Evolutionary conservation across 2,888 invertebrate genomes (phyloP).

Genomic region (Barypeithes pellucidus): DNA sequence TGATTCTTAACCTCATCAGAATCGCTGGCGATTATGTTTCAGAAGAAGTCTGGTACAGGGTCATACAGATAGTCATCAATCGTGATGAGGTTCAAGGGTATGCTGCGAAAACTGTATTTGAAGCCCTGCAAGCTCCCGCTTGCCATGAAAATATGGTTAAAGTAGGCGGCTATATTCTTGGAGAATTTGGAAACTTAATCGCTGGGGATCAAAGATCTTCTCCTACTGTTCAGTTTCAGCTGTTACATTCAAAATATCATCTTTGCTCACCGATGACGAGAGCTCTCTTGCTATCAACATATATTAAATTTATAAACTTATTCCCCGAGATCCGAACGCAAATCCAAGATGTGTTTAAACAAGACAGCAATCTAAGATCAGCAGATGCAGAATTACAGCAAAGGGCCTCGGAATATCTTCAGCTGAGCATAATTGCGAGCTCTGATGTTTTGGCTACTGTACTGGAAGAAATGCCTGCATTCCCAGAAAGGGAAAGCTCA

Average conservation of each 20-base stretch:
- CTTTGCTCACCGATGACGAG: conserved; percentile 97
- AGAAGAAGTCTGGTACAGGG: conserved; percentile 99
- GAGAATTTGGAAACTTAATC: conserved; percentile 99
- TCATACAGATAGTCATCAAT: conserved; percentile 99
- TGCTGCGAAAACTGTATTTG: conserved; percentile 99
- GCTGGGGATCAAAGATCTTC: conserved; percentile 98
- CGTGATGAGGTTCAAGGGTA: conserved; percentile 99
- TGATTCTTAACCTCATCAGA: conserved; percentile 97
- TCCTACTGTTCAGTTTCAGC: conserved; percentile 97
- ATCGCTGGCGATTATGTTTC: conserved; percentile 99
- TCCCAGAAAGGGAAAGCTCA: conserved; percentile 98
- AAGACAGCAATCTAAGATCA: conserved; percentile 96
- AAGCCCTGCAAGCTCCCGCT: conserved; percentile 98
- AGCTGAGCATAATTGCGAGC: conserved; percentile 95
- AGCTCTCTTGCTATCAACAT: conserved; percentile 96
- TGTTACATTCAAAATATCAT: conserved; percentile 99
- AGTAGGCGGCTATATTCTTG: conserved; percentile 99
- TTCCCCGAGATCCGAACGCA: conserved; percentile 98
- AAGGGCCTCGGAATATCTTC: conserved; percentile 97
- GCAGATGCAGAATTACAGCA: conserved; percentile 99
- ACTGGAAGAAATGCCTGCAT: conserved; percentile 99
- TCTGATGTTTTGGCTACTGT: conserved; percentile 98
- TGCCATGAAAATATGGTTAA: conserved; percentile 99
- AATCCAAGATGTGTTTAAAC: conserved; percentile 93
- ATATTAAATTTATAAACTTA: conserved; percentile 99